Evolutionary conservation across 1,140 invertebrate genomes (phyloP).

Genomic region (Pseudomyrmex sp.): DNA sequence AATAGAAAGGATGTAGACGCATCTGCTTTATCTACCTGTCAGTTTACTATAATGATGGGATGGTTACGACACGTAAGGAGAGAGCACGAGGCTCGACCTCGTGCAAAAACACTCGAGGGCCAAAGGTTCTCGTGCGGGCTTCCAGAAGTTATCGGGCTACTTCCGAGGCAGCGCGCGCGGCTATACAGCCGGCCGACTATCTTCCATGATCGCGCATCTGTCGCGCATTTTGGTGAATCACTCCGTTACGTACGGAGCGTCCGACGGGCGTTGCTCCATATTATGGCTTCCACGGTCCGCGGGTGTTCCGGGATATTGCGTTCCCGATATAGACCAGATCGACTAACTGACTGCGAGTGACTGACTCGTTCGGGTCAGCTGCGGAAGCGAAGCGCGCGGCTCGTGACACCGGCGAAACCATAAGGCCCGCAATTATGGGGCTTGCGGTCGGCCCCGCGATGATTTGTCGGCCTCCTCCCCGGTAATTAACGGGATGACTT

Average conservation of each 20-base stretch:
- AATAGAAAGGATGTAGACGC: no score
- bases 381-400: slow-evolving; percentile 63
- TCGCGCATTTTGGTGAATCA: slow-evolving; percentile 83
- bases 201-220: slow-evolving; percentile 84
- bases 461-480: slow-evolving; percentile 74
- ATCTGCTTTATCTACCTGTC: no score
- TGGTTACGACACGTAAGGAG: no score
- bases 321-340: slow-evolving; percentile 72
- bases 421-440: slow-evolving; percentile 79
- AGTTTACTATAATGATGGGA: no score
- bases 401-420: slow-evolving; percentile 72
- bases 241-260: slow-evolving; percentile 66
- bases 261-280: slow-evolving; percentile 77
- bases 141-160: slow-evolving; percentile 73
- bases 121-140: slow-evolving; percentile 57
- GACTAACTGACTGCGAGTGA: slow-evolving; percentile 38
- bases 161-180: slow-evolving; percentile 68
- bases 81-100: slow-evolving; percentile 3
- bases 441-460: slow-evolving; percentile 73
- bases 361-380: slow-evolving; percentile 74
- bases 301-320: slow-evolving; percentile 82
- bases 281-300: slow-evolving; percentile 80
- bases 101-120: slow-evolving; percentile 53
- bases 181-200: slow-evolving; percentile 74
- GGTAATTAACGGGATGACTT: slow-evolving; percentile 73